These are phyloP conservation scores for Eilema depressum DNA, from an alignment of 2,888 invertebrate species.

Conservation along the genomic window DNA sequence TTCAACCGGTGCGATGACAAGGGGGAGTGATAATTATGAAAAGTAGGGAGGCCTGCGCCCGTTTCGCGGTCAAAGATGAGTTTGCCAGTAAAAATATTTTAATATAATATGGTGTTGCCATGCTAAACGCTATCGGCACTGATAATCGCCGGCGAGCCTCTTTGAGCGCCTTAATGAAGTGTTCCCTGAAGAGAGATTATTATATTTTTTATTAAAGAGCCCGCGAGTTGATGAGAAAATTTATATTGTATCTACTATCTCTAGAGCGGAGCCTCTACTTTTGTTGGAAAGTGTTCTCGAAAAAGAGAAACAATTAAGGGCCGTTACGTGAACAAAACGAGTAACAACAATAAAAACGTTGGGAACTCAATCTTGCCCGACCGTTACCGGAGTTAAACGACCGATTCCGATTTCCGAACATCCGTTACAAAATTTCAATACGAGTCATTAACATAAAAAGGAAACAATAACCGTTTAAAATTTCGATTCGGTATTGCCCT, in stretches of 20 bases:
- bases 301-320: slow-evolving; percentile 74
- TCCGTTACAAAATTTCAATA: slow-evolving; percentile 80
- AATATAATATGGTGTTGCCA: slow-evolving; percentile 77
- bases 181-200: slow-evolving; percentile 74
- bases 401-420: slow-evolving; percentile 63
- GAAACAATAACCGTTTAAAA: slow-evolving; percentile 86
- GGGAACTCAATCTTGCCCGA: slow-evolving; percentile 75
- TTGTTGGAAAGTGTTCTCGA: slow-evolving; percentile 50
- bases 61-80: slow-evolving; percentile 69
- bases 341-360: slow-evolving; percentile 76
- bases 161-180: slow-evolving; percentile 80
- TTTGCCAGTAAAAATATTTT: slow-evolving; percentile 66
- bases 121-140: slow-evolving; percentile 74
- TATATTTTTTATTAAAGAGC: slow-evolving; percentile 74
- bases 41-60: slow-evolving; percentile 54
- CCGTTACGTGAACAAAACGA: slow-evolving; percentile 69
- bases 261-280: slow-evolving; percentile 46
- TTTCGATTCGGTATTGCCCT: slow-evolving; percentile 77
- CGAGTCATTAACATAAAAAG: slow-evolving; percentile 85
- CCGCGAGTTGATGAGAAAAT: slow-evolving; percentile 68
- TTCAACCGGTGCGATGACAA: slow-evolving; percentile 67
- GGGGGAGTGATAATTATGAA: slow-evolving; percentile 75
- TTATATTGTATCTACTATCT: slow-evolving; percentile 62
- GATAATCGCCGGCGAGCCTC: slow-evolving; percentile 79
- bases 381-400: slow-evolving; percentile 68